Percentiles rank a stretch among this genome's conserved stretches.
Conservation (phyloP, 2,797 vertebrate species). For the Nothura maculosa region DNA sequence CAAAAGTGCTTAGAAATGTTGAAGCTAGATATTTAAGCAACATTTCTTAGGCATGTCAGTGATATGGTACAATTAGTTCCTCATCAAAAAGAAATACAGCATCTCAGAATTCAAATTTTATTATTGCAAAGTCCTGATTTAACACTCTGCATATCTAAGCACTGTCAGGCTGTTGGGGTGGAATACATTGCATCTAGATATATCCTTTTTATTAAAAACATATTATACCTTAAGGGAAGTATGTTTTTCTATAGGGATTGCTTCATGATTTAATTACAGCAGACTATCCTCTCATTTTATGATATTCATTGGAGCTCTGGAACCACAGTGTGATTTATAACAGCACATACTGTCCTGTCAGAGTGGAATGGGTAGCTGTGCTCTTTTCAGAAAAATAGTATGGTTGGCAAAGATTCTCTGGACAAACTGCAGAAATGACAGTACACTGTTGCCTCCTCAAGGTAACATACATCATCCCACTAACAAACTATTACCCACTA, state of each 20-base stretch:
- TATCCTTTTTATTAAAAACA: constrained; percentile 72
- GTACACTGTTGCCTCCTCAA: constrained; percentile 2
- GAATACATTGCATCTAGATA: background rate
- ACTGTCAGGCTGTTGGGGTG: background rate
- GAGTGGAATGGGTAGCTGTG: constrained; percentile 29
- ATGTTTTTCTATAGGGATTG: constrained; percentile 29
- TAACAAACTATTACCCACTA: constrained; percentile 61
- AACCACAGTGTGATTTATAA: constrained; percentile 53
- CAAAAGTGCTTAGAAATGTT: constrained; percentile 30
- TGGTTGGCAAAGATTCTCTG: constrained; percentile 43
- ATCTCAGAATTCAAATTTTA: constrained; percentile 34
- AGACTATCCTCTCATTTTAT: constrained; percentile 55
- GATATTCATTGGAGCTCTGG: constrained; percentile 44
- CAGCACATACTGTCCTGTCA: constrained; percentile 41
- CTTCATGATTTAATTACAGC: constrained; percentile 70
- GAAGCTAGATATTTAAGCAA: constrained; percentile 33
- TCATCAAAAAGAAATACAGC: constrained; percentile 53
- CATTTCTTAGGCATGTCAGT: background rate
- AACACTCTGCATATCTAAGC: constrained; percentile 49
- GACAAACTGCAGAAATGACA: constrained; percentile 54
- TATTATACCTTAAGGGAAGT: constrained; percentile 61
- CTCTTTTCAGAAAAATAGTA: constrained; percentile 52
- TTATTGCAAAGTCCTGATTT: constrained; percentile 43
- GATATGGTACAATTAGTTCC: constrained; percentile 50
- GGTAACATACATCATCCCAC: constrained; percentile 39